Evolutionary conservation across 2,888 invertebrate genomes (phyloP).

Genomic region (Drosophila testacea): DNA sequence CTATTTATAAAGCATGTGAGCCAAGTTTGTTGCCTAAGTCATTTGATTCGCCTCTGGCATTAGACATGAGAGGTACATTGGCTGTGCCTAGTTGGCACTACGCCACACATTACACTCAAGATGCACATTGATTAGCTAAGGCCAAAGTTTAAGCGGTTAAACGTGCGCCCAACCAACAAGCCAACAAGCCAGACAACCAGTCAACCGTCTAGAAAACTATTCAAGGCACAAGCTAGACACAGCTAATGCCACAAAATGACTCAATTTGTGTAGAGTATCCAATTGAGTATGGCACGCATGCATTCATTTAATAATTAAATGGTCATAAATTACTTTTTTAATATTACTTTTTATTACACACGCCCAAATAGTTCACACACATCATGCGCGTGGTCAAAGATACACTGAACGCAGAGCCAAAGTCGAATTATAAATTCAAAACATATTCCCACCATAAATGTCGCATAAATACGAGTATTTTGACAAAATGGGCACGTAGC

Average conservation of each 20-base stretch:
- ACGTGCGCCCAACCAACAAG: conserved; percentile 56
- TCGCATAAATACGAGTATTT: conserved; percentile 61
- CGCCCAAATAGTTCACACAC: conserved; percentile 43
- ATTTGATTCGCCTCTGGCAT: conserved; percentile 66
- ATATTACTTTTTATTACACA: conserved; percentile 42
- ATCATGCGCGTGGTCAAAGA: conserved; percentile 48
- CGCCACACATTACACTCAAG: conserved; percentile 71
- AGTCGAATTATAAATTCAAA: conserved; percentile 66
- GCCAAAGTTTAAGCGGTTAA: conserved; percentile 77
- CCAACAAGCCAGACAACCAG: background rate
- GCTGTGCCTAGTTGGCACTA: conserved; percentile 45
- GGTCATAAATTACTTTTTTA: conserved; percentile 50
- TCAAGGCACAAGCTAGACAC: conserved; percentile 12
- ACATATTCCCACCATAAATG: conserved; percentile 72
- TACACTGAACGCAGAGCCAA: background rate
- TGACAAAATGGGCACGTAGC: conserved; percentile 63
- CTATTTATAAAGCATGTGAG: conserved; percentile 68
- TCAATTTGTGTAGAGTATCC: conserved; percentile 55
- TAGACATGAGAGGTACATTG: conserved; percentile 40
- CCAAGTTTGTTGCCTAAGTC: conserved; percentile 66
- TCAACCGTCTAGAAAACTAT: background rate
- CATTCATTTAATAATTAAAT: conserved; percentile 42
- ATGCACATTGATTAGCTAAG: conserved; percentile 72
- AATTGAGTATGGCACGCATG: conserved; percentile 51
- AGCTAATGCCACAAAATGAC: conserved; percentile 56